phyloP scores from a whole-genome alignment of 92 coral and sea anemone genomes.

The Epizoanthus illoricatus region DNA sequence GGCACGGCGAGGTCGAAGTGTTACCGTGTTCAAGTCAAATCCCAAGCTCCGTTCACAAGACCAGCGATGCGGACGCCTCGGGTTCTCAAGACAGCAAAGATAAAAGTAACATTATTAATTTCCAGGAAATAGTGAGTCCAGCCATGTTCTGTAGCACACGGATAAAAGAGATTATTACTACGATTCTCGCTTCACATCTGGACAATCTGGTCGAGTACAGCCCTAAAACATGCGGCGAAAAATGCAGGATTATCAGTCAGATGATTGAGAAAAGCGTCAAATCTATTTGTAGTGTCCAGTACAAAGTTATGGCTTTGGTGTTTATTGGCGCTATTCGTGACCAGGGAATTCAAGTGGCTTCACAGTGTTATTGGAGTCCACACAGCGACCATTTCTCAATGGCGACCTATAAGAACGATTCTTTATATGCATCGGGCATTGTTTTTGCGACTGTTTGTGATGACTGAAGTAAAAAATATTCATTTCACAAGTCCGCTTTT shows the following conservation, averaged over 20 bases:
- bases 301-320: conserved; percentile 62
- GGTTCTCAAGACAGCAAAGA: not conserved
- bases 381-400: conserved; percentile 64
- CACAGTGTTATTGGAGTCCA: conserved; percentile 64
- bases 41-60: not conserved
- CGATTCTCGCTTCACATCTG: conserved; percentile 53
- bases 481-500: not conserved
- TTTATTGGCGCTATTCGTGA: conserved; percentile 75
- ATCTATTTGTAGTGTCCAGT: conserved; percentile 32
- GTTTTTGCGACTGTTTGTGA: conserved; percentile 68
- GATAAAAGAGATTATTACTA: conserved; percentile 48
- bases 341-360: conserved; percentile 65
- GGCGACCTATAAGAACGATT: conserved; percentile 60
- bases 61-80: not conserved
- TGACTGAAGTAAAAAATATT: not conserved
- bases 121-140: conserved; percentile 1
- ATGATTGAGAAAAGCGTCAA: conserved; percentile 68
- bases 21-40: not conserved
- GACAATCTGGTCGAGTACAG: conserved; percentile 53
- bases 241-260: conserved; percentile 65
- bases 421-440: conserved; percentile 66
- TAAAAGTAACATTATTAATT: not conserved
- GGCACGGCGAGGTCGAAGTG: conserved; percentile 6
- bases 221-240: conserved; percentile 72
- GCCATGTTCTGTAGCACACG: conserved; percentile 12